A percentile compares a stretch with the other conserved stretches of the same genome.
Evolutionary conservation across 2,888 invertebrate species (phyloP).

Genomic region (Hermaeophaga mercurialis): DNA sequence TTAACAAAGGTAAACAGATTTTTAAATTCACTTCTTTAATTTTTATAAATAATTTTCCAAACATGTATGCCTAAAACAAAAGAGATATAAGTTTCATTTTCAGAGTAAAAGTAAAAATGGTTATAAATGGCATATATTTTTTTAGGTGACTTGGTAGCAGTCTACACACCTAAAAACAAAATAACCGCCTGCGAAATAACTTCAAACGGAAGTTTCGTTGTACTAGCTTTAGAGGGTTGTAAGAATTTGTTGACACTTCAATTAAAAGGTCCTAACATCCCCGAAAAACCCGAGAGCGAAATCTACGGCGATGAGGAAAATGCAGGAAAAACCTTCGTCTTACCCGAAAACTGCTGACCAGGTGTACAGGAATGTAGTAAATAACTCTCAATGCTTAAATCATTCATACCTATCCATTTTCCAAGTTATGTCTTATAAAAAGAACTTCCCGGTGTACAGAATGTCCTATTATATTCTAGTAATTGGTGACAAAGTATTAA

Average conservation of each 20-base stretch:
- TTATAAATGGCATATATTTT: too few species aligned
- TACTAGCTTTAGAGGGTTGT: constrained; percentile 71
- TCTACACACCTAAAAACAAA: constrained; percentile 76
- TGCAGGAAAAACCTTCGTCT: constrained; percentile 64
- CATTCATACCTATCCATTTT: neutral
- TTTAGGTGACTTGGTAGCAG: constrained; percentile 77
- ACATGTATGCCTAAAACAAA: too few species aligned
- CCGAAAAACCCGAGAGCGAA: constrained; percentile 44
- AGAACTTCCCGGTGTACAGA: constrained; percentile 13
- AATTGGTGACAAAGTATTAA: neutral
- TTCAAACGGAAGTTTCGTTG: constrained; percentile 72
- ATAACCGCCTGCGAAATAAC: constrained; percentile 80
- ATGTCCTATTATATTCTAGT: constrained; percentile 4
- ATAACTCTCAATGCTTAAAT: constrained; percentile 6
- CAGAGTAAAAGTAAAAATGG: neutral
- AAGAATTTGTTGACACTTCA: constrained; percentile 69
- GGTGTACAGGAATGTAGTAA: constrained; percentile 10
- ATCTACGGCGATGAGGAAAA: constrained; percentile 63
- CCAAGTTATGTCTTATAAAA: neutral
- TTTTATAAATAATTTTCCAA: too few species aligned
- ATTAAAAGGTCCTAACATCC: constrained; percentile 56
- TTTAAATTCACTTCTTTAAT: neutral
- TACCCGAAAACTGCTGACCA: constrained; percentile 59
- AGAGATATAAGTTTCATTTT: too few species aligned
- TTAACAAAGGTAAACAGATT: constrained; percentile 67